Evolutionary conservation across 2,113 vertebrate species (phyloP).

Genomic region (Synodontis membranacea): DNA sequence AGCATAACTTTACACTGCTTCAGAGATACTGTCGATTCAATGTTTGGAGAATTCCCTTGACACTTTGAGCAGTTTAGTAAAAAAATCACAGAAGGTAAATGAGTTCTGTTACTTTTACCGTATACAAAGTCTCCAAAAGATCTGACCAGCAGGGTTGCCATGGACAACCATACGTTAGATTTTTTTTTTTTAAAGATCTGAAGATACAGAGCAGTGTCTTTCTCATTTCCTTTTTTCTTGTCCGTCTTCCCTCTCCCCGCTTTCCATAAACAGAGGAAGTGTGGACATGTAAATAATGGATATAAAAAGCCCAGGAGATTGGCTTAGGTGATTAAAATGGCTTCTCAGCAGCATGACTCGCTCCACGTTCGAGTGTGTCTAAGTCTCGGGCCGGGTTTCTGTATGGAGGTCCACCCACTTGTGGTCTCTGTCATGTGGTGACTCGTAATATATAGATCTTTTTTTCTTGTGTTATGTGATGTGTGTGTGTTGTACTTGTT

Average conservation of each 20-base stretch:
- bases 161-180: neutral
- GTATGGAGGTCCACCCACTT: constrained; percentile 1
- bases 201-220: neutral
- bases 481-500: constrained; percentile 1
- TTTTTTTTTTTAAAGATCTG: neutral
- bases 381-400: neutral
- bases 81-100: neutral
- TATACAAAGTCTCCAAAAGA: constrained; percentile 2
- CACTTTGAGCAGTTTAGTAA: neutral
- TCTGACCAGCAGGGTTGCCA: neutral
- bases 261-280: constrained; percentile 54
- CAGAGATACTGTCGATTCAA: neutral
- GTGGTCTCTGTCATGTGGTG: constrained; percentile 45
- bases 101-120: neutral
- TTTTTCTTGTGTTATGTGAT: constrained; percentile 10
- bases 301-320: constrained; percentile 39
- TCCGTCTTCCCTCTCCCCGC: neutral
- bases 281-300: constrained; percentile 52
- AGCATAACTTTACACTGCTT: neutral
- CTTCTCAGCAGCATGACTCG: neutral
- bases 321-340: constrained; percentile 29
- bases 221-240: neutral
- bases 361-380: neutral
- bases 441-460: constrained; percentile 37
- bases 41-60: neutral